Percentiles rank a stretch among this genome's conserved stretches.
Evolutionary conservation across 2,797 vertebrate species (phyloP).

Genomic region (Florisuga fusca): DNA sequence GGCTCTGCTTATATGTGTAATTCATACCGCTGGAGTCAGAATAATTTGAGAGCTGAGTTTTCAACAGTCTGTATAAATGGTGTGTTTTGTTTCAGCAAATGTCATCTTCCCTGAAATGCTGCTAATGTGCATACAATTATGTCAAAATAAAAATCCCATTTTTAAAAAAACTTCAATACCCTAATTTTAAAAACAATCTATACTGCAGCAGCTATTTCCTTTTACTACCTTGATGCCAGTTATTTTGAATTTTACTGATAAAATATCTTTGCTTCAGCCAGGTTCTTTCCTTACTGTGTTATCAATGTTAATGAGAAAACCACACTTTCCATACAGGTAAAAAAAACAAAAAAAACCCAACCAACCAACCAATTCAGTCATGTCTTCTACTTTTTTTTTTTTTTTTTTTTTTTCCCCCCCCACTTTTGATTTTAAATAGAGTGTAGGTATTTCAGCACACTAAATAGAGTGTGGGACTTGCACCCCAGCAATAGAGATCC

Average conservation of each 20-base stretch:
- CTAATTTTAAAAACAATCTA: slow-evolving; percentile 21
- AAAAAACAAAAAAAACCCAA: neutral
- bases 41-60: slow-evolving; percentile 67
- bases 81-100: slow-evolving; percentile 48
- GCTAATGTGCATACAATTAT: neutral
- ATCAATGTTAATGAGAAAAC: slow-evolving; percentile 21
- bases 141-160: slow-evolving; percentile 42
- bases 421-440: neutral
- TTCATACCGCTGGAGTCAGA: slow-evolving; percentile 57
- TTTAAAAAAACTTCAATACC: neutral
- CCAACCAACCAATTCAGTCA: too few relatives aligned
- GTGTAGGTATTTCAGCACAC: neutral
- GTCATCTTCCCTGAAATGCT: slow-evolving; percentile 20
- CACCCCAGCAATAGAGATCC: neutral
- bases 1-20: slow-evolving; percentile 40
- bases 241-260: slow-evolving; percentile 49
- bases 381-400: neutral
- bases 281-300: slow-evolving; percentile 18
- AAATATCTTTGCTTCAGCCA: neutral
- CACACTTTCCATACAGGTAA: neutral
- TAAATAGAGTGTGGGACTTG: neutral
- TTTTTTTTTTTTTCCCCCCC: too few relatives aligned
- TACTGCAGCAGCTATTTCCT: neutral
- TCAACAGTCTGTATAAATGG: slow-evolving; percentile 50
- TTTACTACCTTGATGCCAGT: neutral